phyloP scores from a whole-genome alignment of 2,888 invertebrate genomes.

The Eilema sororculum region DNA sequence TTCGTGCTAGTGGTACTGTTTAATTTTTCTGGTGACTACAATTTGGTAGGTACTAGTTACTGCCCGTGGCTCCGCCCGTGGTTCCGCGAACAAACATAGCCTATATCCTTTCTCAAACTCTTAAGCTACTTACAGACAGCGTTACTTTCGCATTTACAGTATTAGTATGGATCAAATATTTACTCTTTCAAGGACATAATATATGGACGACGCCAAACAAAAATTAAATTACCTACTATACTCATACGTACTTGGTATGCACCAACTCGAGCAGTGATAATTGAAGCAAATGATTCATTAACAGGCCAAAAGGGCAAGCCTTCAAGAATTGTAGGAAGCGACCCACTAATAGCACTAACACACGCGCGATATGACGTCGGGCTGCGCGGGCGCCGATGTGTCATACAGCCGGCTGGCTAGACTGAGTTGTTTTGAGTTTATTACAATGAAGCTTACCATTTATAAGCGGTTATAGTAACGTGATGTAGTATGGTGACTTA shows the following conservation, averaged over 20 bases:
- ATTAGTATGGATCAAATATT: too few species aligned
- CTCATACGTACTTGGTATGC: conserved; percentile 1
- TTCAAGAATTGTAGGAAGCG: conserved; percentile 55
- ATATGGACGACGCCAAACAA: too few species aligned
- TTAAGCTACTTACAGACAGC: too few species aligned
- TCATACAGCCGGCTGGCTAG: conserved; percentile 32
- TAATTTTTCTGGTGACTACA: too few species aligned
- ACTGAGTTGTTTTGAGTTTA: conserved; percentile 37
- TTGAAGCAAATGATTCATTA: conserved; percentile 51
- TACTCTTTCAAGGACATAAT: too few species aligned
- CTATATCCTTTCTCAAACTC: too few species aligned
- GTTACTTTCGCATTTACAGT: too few species aligned
- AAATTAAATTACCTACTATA: not conserved
- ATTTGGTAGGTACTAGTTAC: too few species aligned
- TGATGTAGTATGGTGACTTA: not conserved
- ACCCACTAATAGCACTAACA: conserved; percentile 44
- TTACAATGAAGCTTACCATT: conserved; percentile 12
- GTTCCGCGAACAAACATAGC: too few species aligned
- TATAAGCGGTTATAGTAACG: not conserved
- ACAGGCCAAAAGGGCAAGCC: conserved; percentile 49
- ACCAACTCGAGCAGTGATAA: conserved; percentile 36
- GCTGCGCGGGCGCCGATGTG: conserved; percentile 46
- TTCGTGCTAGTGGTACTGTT: too few species aligned
- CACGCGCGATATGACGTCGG: conserved; percentile 41
- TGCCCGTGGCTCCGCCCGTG: too few species aligned